phyloP scores from a whole-genome alignment of 2,888 invertebrate genomes.

The Kryphioiulus occultus region DNA sequence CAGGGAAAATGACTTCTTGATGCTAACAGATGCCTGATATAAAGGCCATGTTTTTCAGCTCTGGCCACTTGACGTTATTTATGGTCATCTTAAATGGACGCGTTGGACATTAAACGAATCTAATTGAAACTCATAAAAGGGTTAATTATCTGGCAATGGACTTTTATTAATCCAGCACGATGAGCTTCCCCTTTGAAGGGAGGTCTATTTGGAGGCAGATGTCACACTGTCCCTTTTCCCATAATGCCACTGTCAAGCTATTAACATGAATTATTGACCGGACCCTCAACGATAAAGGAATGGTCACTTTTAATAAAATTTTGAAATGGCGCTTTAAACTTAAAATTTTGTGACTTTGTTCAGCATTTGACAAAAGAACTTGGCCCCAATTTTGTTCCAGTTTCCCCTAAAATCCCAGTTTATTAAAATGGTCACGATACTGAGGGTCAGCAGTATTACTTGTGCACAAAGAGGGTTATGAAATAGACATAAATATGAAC shows the following conservation, averaged over 20 bases:
- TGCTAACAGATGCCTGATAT: not conserved
- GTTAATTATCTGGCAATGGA: conserved; percentile 32
- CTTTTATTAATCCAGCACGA: conserved; percentile 6
- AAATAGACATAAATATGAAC: not conserved
- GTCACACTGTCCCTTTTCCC: not conserved
- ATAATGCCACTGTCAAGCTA: not conserved
- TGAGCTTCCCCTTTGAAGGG: not conserved
- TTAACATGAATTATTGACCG: conserved; percentile 18
- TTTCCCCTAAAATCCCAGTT: not conserved
- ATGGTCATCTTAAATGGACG: not conserved
- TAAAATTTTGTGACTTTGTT: not conserved
- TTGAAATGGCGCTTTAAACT: not conserved
- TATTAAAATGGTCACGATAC: not conserved
- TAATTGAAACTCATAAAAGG: conserved; percentile 36
- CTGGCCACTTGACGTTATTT: not conserved
- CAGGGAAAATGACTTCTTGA: not conserved
- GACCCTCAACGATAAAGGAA: not conserved
- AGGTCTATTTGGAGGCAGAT: conserved; percentile 10
- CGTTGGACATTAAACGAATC: conserved; percentile 36
- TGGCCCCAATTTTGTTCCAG: not conserved
- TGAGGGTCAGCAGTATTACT: not conserved
- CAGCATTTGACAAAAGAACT: not conserved
- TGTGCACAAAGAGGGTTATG: not conserved
- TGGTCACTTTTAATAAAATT: not conserved
- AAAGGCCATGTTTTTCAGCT: not conserved